Evolutionary conservation across 1,140 invertebrate genomes (phyloP).

Genomic region (Arion vulgaris): DNA sequence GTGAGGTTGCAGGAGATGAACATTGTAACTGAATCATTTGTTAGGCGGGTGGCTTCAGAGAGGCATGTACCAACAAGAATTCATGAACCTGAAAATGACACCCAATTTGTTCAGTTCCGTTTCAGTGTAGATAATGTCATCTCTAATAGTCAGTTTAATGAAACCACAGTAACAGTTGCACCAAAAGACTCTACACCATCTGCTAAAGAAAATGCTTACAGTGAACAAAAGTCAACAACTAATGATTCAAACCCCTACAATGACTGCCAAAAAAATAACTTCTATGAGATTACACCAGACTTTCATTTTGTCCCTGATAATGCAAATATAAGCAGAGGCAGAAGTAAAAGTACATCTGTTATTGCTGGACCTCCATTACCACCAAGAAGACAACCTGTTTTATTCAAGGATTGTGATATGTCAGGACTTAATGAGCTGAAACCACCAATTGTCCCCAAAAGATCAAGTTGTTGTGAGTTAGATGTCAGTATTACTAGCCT

Average conservation of each 20-base stretch:
- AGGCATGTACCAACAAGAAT: not conserved
- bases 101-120: not conserved
- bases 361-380: not conserved
- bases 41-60: not conserved
- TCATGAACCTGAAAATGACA: not conserved
- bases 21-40: not conserved
- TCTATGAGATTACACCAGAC: not conserved
- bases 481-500: slow-evolving; percentile 9
- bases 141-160: not conserved
- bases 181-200: not conserved
- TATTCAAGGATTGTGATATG: not conserved
- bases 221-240: not conserved
- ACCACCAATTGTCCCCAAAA: not conserved
- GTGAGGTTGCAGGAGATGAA: not conserved
- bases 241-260: not conserved
- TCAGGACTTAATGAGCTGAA: not conserved
- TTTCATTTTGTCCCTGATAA: not conserved
- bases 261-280: not conserved
- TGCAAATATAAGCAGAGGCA: not conserved
- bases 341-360: not conserved
- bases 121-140: not conserved
- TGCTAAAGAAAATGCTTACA: not conserved
- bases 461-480: not conserved
- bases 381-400: not conserved
- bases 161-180: not conserved